Evolutionary conservation across 92 coral and sea anemone genomes (phyloP).

Genomic region (Phenganax subtilis): DNA sequence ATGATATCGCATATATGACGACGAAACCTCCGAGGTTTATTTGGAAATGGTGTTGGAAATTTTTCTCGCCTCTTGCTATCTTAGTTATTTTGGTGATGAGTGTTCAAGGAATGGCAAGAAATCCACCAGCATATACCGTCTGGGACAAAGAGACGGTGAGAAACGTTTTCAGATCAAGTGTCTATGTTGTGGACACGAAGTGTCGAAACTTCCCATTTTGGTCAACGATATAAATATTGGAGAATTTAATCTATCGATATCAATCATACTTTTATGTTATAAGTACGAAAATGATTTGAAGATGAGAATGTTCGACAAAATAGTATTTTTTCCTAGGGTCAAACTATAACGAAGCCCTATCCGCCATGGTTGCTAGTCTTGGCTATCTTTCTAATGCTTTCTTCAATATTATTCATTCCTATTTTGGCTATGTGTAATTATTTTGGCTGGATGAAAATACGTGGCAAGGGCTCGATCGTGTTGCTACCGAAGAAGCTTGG

Average conservation of each 20-base stretch:
- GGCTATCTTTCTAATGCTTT: slow-evolving; percentile 69
- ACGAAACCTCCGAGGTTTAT: slow-evolving; percentile 94
- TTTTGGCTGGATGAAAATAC: slow-evolving; percentile 60
- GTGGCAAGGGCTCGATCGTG: slow-evolving; percentile 65
- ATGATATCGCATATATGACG: slow-evolving; percentile 94
- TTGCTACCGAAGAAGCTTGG: slow-evolving; percentile 64
- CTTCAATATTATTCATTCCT: slow-evolving; percentile 85
- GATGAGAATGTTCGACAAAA: neutral
- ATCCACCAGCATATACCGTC: slow-evolving; percentile 50
- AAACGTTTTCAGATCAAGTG: neutral
- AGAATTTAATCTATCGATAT: too few relatives aligned
- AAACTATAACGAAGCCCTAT: slow-evolving; percentile 45
- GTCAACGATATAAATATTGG: too few relatives aligned
- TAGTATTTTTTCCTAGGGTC: slow-evolving; percentile 47
- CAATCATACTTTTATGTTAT: too few relatives aligned
- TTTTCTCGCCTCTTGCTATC: slow-evolving; percentile 86
- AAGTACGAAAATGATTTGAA: too few relatives aligned
- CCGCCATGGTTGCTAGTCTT: slow-evolving; percentile 87
- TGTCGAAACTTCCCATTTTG: too few relatives aligned
- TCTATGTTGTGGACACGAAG: too few relatives aligned
- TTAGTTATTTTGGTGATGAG: slow-evolving; percentile 79
- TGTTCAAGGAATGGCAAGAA: slow-evolving; percentile 69
- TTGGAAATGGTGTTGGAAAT: slow-evolving; percentile 99
- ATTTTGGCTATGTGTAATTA: slow-evolving; percentile 76
- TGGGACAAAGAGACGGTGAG: slow-evolving; percentile 80